Conservation (phyloP, 2,113 vertebrate genomes). For the Edolisoma coerulescens region DNA sequence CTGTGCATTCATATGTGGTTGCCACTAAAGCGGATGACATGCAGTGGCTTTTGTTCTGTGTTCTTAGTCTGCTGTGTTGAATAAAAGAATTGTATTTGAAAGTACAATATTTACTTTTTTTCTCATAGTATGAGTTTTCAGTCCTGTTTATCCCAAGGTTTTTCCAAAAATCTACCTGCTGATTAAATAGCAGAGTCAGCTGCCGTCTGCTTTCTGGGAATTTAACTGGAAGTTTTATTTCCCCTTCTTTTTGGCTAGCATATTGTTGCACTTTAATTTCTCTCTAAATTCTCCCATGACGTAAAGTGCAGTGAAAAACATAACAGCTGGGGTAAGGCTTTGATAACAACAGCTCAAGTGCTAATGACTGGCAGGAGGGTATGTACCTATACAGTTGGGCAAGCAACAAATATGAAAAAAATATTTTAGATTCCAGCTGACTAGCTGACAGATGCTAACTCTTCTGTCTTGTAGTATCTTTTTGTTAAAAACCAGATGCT, state of each 20-base stretch:
- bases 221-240: neutral
- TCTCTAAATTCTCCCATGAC: neutral
- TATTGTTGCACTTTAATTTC: neutral
- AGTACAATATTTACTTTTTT: neutral
- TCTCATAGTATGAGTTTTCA: neutral
- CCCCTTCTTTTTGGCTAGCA: neutral
- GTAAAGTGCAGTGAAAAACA: neutral
- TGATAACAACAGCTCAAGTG: neutral
- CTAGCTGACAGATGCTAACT: neutral
- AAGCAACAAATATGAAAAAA: neutral
- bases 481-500: neutral
- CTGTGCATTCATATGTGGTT: neutral
- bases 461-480: neutral
- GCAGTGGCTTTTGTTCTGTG: neutral
- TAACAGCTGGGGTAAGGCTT: neutral
- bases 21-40: neutral
- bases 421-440: neutral
- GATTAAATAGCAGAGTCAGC: neutral
- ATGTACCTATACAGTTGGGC: neutral
- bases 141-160: neutral
- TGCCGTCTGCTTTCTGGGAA: neutral
- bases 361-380: neutral
- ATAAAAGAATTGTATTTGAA: neutral
- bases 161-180: neutral
- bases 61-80: neutral